Conservation (phyloP, 2,113 vertebrate species). For the Okapia johnstoni region DNA sequence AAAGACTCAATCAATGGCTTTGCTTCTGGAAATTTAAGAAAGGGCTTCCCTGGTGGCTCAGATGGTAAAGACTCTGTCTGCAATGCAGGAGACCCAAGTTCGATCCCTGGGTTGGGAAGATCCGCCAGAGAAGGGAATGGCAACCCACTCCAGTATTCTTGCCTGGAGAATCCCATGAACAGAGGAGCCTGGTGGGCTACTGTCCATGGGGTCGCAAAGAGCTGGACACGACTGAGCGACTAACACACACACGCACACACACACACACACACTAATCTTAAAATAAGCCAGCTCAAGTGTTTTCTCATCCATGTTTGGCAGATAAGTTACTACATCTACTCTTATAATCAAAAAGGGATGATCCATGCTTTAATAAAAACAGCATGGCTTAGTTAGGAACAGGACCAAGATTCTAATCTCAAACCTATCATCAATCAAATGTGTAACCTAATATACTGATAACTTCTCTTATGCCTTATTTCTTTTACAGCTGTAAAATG, state of each 20-base stretch:
- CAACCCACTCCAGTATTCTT: neutral
- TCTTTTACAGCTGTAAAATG: neutral
- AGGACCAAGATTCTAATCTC: neutral
- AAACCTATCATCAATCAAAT: neutral
- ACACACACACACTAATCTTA: neutral
- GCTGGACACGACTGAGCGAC: neutral
- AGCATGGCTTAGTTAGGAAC: neutral
- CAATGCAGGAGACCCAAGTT: neutral
- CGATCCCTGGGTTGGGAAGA: neutral
- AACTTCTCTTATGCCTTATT: neutral
- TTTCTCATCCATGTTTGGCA: neutral
- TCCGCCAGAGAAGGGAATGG: neutral
- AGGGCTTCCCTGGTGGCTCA: neutral
- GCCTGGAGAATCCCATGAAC: neutral
- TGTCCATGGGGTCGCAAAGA: neutral
- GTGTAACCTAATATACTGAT: neutral
- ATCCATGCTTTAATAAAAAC: neutral
- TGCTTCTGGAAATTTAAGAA: neutral
- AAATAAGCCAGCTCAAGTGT: neutral
- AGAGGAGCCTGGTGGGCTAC: neutral
- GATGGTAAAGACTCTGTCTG: neutral
- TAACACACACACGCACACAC: neutral
- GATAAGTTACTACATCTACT: neutral
- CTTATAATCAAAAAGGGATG: neutral
- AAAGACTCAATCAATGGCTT: neutral